Evolutionary conservation across 2,113 vertebrate genomes (phyloP), one percentile per base, ranked within the genome.

Genomic region (Nothocercus julius): DNA sequence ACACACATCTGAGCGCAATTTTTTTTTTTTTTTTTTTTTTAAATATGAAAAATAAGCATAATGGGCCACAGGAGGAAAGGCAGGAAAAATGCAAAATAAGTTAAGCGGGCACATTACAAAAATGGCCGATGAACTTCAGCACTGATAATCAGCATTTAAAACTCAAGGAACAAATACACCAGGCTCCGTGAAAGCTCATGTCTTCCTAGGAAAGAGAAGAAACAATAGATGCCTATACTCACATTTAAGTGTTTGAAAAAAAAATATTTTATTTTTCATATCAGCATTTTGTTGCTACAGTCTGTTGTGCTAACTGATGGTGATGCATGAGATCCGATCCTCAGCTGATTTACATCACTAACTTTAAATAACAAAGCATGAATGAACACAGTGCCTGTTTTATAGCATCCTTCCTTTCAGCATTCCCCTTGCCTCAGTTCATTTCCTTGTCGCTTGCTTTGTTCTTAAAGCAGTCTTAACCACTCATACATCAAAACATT

Each of bases 401-500:
- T 79, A 94, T 18, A 51, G 88, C 83, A 94, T 96, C 92, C 88
- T 96, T 83, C 67, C 93, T 97, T 92, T 94, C 90, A 94, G 86
- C 44, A 67, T 90, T 73, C 54, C 69, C 90, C 90, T 89, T 90
- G 92, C 94, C 94, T 93, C 88, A 94, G 77, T 59, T 94, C 93
- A 95, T 96, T 96, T 95, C 95, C 92, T 92, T 4, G 0, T 70
- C 90, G 94, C 81, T 94, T 17, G 67, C 95, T 96, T 97, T 97
- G 92, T 96, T 96, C 94, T 92, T 76, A 89, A 94, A 95, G 88
- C 85, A 32, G 90, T 19, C 88, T 96, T 79, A 96, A 62, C 93
- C 83, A 76, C 88, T 90, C 90, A 49, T 80, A 96, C 90, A 97
- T 96, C 95, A 97, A 96, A 96, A 97, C 96, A 97, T 97, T 96